A percentile compares a stretch with the other conserved stretches of the same genome.
phyloP scores from a whole-genome alignment of 2,888 invertebrate genomes.

The Miltochrista miniata region DNA sequence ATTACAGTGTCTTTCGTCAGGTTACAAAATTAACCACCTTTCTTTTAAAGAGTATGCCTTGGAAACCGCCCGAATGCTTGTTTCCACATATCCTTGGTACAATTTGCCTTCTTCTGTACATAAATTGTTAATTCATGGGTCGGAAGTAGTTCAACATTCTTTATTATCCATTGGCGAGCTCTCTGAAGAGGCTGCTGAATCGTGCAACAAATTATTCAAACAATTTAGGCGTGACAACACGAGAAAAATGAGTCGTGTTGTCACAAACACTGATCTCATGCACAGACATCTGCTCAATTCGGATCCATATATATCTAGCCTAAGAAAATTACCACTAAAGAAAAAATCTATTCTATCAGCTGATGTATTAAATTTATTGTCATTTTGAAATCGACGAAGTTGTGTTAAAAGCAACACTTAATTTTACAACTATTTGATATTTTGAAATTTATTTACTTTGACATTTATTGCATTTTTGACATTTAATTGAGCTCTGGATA shows the following conservation, averaged over 20 bases:
- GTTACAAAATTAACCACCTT: conserved; percentile 1
- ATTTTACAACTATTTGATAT: too few relatives aligned
- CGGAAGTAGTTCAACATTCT: conserved; percentile 4
- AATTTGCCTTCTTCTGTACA: conserved; percentile 3
- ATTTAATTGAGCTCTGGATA: too few relatives aligned
- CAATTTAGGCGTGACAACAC: conserved; percentile 8
- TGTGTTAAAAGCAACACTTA: too few relatives aligned
- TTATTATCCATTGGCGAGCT: conserved; percentile 6
- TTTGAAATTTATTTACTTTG: too few relatives aligned
- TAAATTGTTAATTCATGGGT: conserved; percentile 7
- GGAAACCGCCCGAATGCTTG: neutral
- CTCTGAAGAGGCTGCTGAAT: conserved; percentile 9
- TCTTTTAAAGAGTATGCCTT: neutral
- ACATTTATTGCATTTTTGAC: too few relatives aligned
- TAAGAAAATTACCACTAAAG: conserved; percentile 3
- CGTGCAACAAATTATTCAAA: conserved; percentile 12
- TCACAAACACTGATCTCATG: conserved; percentile 1
- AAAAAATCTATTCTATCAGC: neutral
- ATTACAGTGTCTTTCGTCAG: conserved; percentile 1
- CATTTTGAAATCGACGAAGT: too few relatives aligned
- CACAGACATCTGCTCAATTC: conserved; percentile 6
- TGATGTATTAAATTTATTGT: too few relatives aligned
- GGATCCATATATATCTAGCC: neutral
- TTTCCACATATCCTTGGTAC: conserved; percentile 1
- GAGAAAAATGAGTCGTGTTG: neutral